Percentiles rank a stretch among this genome's conserved stretches.
Conservation (phyloP, 2,113 vertebrate species). For the Acanthisitta chloris region DNA sequence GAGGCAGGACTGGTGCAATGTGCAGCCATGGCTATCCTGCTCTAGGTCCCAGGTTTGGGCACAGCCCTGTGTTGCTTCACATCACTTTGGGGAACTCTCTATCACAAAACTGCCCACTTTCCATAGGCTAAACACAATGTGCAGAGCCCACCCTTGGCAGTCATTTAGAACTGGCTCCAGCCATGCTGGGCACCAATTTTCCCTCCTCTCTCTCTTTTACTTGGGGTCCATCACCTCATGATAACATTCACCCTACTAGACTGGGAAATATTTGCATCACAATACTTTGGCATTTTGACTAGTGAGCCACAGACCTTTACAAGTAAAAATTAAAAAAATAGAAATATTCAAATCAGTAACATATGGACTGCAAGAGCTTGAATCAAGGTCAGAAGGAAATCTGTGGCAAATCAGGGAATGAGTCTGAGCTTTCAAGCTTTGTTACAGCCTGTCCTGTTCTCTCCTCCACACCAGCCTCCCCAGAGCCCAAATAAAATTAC, state of each 20-base stretch:
- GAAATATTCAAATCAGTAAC: neutral
- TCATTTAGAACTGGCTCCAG: neutral
- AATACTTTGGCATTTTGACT: neutral
- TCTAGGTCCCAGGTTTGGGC: neutral
- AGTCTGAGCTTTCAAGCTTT: neutral
- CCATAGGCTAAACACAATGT: neutral
- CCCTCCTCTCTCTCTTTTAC: neutral
- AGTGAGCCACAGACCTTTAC: neutral
- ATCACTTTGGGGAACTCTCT: neutral
- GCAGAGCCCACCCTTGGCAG: neutral
- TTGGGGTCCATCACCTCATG: neutral
- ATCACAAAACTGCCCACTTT: neutral
- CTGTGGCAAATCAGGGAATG: neutral
- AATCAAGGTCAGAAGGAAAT: slow-evolving; percentile 23
- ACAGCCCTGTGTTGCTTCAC: neutral
- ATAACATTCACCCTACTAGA: neutral
- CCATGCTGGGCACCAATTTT: neutral
- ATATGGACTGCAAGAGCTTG: neutral
- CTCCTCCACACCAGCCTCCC: rapidly evolving
- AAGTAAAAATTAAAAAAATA: neutral
- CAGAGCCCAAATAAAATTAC: neutral
- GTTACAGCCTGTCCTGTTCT: neutral
- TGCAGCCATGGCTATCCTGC: neutral
- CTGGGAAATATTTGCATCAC: neutral
- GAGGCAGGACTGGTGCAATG: neutral